Percentiles rank a stretch among this genome's conserved stretches.
Evolutionary conservation across 92 coral and sea anemone genomes (phyloP).

Genomic region (Muricea muricata): DNA sequence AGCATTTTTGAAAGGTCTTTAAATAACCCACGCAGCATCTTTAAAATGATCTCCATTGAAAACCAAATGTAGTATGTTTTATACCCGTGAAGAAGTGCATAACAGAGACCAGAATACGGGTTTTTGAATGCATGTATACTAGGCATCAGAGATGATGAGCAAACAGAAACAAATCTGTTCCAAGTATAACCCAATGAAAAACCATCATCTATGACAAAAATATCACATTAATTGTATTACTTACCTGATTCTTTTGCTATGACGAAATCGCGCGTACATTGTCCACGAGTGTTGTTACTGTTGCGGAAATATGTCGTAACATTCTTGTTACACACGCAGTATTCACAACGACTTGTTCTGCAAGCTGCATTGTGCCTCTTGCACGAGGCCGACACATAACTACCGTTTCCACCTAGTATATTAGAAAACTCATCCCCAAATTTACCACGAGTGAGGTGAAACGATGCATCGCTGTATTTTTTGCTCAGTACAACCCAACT

Average conservation of each 20-base stretch:
- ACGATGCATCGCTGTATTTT: neutral
- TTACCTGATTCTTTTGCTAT: neutral
- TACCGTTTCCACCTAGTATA: neutral
- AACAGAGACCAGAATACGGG: no score
- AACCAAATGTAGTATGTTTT: no score
- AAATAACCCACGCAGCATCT: no score
- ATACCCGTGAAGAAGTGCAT: no score
- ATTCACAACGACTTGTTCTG: neutral
- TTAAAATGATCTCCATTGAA: no score
- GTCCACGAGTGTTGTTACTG: neutral
- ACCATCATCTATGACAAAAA: no score
- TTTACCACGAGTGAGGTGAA: neutral
- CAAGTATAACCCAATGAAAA: no score
- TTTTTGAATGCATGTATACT: no score
- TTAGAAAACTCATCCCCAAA: neutral
- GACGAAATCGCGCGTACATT: neutral
- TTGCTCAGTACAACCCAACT: neutral
- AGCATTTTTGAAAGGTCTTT: no score
- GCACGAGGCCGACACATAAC: neutral
- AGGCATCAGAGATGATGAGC: no score
- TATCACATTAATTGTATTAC: neutral
- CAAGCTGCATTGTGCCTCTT: neutral
- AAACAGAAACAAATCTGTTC: no score
- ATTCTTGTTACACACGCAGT: conserved; percentile 22
- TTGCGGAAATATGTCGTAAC: neutral